phyloP scores from a whole-genome alignment of 2,888 invertebrate genomes.

The Melanotus villosus region DNA sequence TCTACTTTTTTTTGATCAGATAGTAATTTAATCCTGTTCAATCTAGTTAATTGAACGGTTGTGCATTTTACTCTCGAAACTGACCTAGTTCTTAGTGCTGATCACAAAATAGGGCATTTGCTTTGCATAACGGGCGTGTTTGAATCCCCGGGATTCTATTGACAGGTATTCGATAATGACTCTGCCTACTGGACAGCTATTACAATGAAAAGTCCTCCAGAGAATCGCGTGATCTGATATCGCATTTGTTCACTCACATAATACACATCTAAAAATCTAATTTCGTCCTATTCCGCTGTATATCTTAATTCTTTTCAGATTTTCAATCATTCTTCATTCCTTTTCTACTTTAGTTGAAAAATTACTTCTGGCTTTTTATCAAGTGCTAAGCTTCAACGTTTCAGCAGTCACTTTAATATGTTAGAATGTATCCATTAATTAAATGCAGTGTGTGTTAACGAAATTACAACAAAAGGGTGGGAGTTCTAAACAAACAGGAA shows the following conservation, averaged over 20 bases:
- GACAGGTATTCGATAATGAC: slow-evolving; percentile 62
- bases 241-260: slow-evolving; percentile 28
- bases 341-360: too few species aligned
- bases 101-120: slow-evolving; percentile 49
- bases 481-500: too few species aligned
- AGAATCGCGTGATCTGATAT: slow-evolving; percentile 33
- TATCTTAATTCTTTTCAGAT: slow-evolving; percentile 16
- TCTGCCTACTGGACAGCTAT: slow-evolving; percentile 56
- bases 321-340: neutral
- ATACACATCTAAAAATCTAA: slow-evolving; percentile 2
- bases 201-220: slow-evolving; percentile 38
- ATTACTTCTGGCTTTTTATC: too few species aligned
- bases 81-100: slow-evolving; percentile 10
- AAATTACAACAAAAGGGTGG: too few species aligned
- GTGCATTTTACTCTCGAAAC: neutral
- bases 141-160: slow-evolving; percentile 62
- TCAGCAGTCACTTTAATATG: too few species aligned
- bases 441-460: too few species aligned
- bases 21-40: slow-evolving; percentile 10
- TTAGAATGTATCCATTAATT: too few species aligned
- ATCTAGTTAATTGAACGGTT: slow-evolving; percentile 31
- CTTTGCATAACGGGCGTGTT: slow-evolving; percentile 56
- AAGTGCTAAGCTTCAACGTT: too few species aligned
- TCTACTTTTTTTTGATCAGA: neutral
- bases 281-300: neutral